Evolutionary conservation across 2,888 invertebrate genomes (phyloP), one percentile per base, ranked within the genome.

Genomic region (Dendrolimus houi): DNA sequence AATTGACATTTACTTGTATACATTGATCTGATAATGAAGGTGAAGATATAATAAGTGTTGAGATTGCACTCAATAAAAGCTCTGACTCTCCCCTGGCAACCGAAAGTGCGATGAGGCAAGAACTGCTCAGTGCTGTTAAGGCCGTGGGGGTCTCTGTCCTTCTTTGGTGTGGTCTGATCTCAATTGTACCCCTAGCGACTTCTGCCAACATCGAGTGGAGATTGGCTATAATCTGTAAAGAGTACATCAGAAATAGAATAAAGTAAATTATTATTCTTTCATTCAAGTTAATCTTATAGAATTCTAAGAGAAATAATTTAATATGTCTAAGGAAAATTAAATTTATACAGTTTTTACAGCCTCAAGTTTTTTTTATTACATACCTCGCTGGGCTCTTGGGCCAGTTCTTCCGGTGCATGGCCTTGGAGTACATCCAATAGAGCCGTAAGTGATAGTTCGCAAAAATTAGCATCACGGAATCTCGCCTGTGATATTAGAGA

Each of bases 41-140:
- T 0, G 96, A 94, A 57, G 96, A 96, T 96, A 98, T 98, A 54
- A 97, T 92, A 63, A 98, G 92, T 41, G 97, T 96, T 6, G 97
- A 95, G 52, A 97, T 93, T 7, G 98, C 97, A 69, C 95, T 94
- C 8, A 99, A 91, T 69, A 97, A 94, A 74, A 97, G 95, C 60
- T 97, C 97, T 9, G 98, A 97, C 79, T 98, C 97, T 7, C 99
- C 99, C 58, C 96, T 92, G 1, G 98, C 98, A 55, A 99, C 96
- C 12, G 97, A 97, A 60, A 99, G 91, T 57, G 98, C 97, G 57
- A 99, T 92, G 9, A 99, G 92, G 68, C 98, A 98, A 1, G 99
- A 96, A 78, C 97, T 97, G 56, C 98, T 97, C 60, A 97, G 93
- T 7, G 97, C 95, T 17, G 97, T 96, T 70, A 98, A 92, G 66